Evolutionary conservation across 2,113 vertebrate genomes (phyloP).

Genomic region (Protobothrops mucrosquamatus): DNA sequence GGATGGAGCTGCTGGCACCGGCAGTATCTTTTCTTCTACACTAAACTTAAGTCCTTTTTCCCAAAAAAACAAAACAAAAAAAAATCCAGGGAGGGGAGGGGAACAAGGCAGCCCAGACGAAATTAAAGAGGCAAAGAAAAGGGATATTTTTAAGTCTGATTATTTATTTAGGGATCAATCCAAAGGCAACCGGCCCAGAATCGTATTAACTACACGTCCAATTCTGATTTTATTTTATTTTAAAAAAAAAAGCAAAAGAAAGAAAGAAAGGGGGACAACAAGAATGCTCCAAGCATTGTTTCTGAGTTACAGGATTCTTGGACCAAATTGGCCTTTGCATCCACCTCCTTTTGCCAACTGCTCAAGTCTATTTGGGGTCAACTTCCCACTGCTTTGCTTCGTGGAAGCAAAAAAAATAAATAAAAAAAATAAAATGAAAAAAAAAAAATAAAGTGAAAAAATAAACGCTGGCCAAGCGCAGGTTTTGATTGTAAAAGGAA

Average conservation of each 20-base stretch:
- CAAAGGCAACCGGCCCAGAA: slow-evolving; percentile 66
- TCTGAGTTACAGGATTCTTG: slow-evolving; percentile 59
- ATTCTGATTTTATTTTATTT: slow-evolving; percentile 8
- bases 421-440: not conserved
- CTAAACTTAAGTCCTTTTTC: slow-evolving; percentile 21
- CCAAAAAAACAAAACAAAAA: not conserved
- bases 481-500: not conserved
- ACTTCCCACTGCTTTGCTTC: not conserved
- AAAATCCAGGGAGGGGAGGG: not conserved
- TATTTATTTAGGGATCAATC: slow-evolving; percentile 72
- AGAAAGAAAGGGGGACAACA: no score
- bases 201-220: slow-evolving; percentile 62
- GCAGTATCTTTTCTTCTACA: slow-evolving; percentile 56
- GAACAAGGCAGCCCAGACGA: not conserved
- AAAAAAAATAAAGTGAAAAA: not conserved
- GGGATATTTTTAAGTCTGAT: slow-evolving; percentile 65
- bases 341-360: slow-evolving; percentile 40
- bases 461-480: not conserved
- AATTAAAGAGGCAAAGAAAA: slow-evolving; percentile 18
- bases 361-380: slow-evolving; percentile 5
- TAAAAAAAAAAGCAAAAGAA: not conserved
- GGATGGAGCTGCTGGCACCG: slow-evolving; percentile 41
- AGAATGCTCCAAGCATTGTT: slow-evolving; percentile 61
- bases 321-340: slow-evolving; percentile 25
- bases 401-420: not conserved